A percentile compares a stretch with the other conserved stretches of the same genome.
These are phyloP conservation scores for Onchidella celtica DNA, from an alignment of 2,888 invertebrate genomes.

Conservation along the genomic window DNA sequence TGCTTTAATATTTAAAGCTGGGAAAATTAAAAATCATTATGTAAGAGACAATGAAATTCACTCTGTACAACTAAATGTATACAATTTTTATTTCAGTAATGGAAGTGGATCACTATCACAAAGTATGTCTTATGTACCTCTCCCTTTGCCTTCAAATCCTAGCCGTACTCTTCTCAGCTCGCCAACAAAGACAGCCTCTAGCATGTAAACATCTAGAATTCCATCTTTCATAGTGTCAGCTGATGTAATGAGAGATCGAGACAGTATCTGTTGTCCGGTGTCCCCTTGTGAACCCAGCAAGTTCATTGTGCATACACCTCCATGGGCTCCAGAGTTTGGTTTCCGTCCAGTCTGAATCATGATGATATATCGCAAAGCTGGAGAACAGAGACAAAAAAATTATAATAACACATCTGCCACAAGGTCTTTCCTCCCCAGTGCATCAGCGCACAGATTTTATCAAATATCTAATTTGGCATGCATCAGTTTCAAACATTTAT, in stretches of 20 bases:
- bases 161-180: slow-evolving; percentile 69
- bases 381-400: slow-evolving; percentile 39
- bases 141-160: slow-evolving; percentile 69
- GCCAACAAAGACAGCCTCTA: slow-evolving; percentile 77
- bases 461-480: no score
- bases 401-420: no score
- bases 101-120: no score
- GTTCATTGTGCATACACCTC: slow-evolving; percentile 69
- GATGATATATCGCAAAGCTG: slow-evolving; percentile 74
- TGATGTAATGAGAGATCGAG: slow-evolving; percentile 45
- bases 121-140: no score
- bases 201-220: slow-evolving; percentile 73
- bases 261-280: slow-evolving; percentile 65
- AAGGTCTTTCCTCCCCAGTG: no score
- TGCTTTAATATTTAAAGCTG: no score
- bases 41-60: no score
- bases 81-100: no score
- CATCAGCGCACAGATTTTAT: no score
- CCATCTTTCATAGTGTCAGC: slow-evolving; percentile 59
- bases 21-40: no score
- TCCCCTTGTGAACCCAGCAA: slow-evolving; percentile 75
- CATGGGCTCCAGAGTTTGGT: slow-evolving; percentile 66
- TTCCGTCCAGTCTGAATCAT: slow-evolving; percentile 73
- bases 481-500: no score
- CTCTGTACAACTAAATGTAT: no score